These are phyloP conservation scores for Oreohelix idahoensis DNA, from an alignment of 1,140 invertebrate species.

Conservation along the genomic window DNA sequence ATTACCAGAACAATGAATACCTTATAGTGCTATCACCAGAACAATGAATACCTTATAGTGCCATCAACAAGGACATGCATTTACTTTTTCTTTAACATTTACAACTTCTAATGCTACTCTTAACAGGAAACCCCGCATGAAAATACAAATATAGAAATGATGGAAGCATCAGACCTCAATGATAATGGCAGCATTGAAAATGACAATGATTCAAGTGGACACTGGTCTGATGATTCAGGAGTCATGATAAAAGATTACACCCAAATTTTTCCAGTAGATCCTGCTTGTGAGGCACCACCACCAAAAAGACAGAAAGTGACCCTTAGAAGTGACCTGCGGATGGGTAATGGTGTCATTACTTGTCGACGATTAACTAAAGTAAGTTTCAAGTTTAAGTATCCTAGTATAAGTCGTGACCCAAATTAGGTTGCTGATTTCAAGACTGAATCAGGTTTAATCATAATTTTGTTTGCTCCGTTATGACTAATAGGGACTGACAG, in stretches of 20 bases:
- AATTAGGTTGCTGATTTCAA: no score
- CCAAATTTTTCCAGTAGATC: constrained; percentile 10
- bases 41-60: no score
- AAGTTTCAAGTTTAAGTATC: constrained; percentile 17
- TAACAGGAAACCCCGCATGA: background rate
- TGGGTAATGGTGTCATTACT: constrained; percentile 54
- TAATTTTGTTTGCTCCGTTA: no score
- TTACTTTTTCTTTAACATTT: no score
- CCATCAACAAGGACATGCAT: no score
- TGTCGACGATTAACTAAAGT: constrained; percentile 50
- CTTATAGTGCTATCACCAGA: no score
- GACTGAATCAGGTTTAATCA: no score
- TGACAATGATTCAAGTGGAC: constrained; percentile 4
- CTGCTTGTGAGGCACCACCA: constrained; percentile 23
- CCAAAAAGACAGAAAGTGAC: constrained; percentile 40
- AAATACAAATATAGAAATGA: background rate
- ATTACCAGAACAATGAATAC: no score
- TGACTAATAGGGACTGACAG: no score
- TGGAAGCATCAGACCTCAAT: no score
- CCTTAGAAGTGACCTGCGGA: constrained; percentile 21
- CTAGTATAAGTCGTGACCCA: no score
- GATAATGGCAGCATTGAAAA: background rate
- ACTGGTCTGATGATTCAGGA: constrained; percentile 36
- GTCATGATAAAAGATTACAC: constrained; percentile 34
- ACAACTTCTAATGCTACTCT: no score